Evolutionary conservation across 1,140 invertebrate genomes (phyloP), one percentile per base, ranked within the genome.

Genomic region (Nebria ingens): DNA sequence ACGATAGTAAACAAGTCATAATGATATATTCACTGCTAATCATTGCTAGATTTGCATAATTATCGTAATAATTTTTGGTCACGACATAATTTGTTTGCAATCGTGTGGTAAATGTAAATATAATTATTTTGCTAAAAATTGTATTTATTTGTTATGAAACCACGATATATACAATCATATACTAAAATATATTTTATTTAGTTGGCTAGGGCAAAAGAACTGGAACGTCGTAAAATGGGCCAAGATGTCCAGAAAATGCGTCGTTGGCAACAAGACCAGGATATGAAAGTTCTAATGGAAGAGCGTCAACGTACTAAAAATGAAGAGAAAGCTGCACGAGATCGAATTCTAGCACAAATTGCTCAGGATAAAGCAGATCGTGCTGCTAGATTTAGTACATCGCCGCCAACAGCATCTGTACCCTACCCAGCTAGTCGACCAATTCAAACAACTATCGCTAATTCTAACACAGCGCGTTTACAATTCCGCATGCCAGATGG

Each of bases 401-500:
- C 25, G 21, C 13, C 53, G 15, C 21, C 19, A 25, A 2, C 53
- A 29, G 19, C 50, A 42, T 21, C 56, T 3, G 17, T 13, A 52
- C 34, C 53, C 13, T 38, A 38, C 2, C 25, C 25, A 19, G 53
- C 19, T 13, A 56, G 57, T 19, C 12, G 51, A 50, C 45, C 53
- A 12, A 6, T 25, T 22, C 13, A 29, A 21, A 56, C 21, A 4
- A 13, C 53, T 15, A 12, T 22, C 12, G 4, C 51, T 19, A 29
- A 45, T 25, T 51, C 54, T 15, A 64, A 67, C 25, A 61, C 59
- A 9, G 66, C 88, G 0, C 77, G 87, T 53, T 78, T 95, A 42
- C 90, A 93, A 72, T 92, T 95, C 64, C 81, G 87, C 61, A 63
- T 93, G 51, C 85, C 90, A 0, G 84, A 88, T 68, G 91, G 91